A percentile compares a stretch with the other conserved stretches of the same genome.
These are phyloP conservation scores for Drosophila diplacantha DNA, from an alignment of 2,888 invertebrate genomes.

Conservation along the genomic window DNA sequence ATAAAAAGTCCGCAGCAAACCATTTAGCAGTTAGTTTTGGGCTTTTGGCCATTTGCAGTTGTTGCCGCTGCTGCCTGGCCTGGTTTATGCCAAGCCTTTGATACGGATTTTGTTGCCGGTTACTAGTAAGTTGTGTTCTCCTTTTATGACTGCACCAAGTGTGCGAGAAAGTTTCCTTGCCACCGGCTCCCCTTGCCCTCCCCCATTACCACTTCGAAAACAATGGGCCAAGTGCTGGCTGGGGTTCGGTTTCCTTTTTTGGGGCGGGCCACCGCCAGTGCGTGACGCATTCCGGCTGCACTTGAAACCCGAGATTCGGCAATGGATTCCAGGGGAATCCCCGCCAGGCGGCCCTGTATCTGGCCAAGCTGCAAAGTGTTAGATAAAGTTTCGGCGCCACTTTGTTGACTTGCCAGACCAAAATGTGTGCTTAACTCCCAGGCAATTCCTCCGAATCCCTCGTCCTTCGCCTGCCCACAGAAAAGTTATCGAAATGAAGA, in stretches of 20 bases:
- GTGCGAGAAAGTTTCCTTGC: constrained; percentile 54
- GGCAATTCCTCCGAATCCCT: constrained; percentile 9
- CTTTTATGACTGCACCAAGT: constrained; percentile 68
- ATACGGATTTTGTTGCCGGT: constrained; percentile 44
- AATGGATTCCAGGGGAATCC: background rate
- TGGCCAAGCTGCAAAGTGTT: constrained; percentile 54
- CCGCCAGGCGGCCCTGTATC: constrained; percentile 38
- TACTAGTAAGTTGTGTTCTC: constrained; percentile 31
- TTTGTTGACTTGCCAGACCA: constrained; percentile 60
- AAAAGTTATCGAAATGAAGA: constrained; percentile 39
- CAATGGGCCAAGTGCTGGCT: constrained; percentile 42
- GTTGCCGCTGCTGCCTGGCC: constrained; percentile 46
- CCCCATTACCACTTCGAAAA: constrained; percentile 28
- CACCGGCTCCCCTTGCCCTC: background rate
- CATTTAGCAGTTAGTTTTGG: constrained; percentile 67
- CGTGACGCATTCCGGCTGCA: constrained; percentile 60
- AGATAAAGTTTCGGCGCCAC: constrained; percentile 58
- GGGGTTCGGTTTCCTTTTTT: constrained; percentile 22
- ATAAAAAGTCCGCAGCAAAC: constrained; percentile 48
- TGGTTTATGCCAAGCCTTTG: constrained; percentile 57
- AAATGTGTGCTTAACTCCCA: constrained; percentile 46
- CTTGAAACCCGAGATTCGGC: constrained; percentile 52
- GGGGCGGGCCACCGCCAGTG: constrained; percentile 39
- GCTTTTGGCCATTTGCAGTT: constrained; percentile 52
- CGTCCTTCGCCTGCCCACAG: constrained; percentile 5